phyloP scores from a whole-genome alignment of 2,113 vertebrate genomes.

The Ceratotherium simum region DNA sequence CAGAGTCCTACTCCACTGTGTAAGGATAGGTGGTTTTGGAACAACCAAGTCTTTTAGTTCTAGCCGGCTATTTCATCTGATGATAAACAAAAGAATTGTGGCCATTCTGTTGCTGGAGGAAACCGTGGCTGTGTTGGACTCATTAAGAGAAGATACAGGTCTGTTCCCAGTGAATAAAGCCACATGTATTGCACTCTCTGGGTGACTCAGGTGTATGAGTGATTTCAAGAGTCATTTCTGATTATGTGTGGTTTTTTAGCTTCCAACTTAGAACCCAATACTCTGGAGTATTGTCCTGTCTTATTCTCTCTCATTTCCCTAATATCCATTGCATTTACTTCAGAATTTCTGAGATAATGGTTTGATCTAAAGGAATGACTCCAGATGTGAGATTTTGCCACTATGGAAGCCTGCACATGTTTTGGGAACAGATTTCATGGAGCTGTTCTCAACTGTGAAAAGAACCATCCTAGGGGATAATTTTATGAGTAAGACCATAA shows the following conservation, averaged over 20 bases:
- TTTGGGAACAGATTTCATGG: neutral
- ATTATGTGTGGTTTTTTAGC: neutral
- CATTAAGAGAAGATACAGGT: neutral
- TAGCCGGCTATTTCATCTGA: neutral
- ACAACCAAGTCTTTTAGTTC: neutral
- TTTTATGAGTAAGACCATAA: neutral
- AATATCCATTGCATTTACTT: neutral
- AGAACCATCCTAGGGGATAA: neutral
- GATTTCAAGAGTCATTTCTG: slow-evolving; percentile 42
- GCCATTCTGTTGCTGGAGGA: neutral
- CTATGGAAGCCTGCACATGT: neutral
- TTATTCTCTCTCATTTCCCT: neutral
- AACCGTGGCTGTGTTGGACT: neutral
- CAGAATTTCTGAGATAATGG: slow-evolving; percentile 1
- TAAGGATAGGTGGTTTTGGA: neutral
- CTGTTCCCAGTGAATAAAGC: neutral
- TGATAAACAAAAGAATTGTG: slow-evolving; percentile 32
- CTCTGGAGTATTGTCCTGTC: neutral
- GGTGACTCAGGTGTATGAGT: neutral
- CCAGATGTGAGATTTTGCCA: slow-evolving; percentile 9
- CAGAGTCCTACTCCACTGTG: neutral
- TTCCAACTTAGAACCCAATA: neutral
- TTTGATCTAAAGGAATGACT: slow-evolving; percentile 8
- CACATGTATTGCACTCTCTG: neutral
- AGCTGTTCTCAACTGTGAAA: neutral